These are phyloP conservation scores for Drosophila tropicalis DNA, from an alignment of 1,140 invertebrate species.

Conservation along the genomic window DNA sequence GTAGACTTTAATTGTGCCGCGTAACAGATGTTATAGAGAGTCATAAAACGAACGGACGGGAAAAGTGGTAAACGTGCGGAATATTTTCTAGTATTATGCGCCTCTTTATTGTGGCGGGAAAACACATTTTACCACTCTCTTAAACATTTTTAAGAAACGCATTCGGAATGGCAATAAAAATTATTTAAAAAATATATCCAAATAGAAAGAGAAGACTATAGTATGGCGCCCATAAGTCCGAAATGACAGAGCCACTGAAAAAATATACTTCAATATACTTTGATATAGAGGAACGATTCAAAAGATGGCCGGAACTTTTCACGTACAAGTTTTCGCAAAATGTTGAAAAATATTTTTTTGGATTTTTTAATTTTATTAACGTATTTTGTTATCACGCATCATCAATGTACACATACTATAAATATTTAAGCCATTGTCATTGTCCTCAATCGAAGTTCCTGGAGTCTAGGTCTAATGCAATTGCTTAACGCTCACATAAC, in stretches of 20 bases:
- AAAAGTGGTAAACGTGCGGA: background rate
- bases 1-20: conserved; percentile 6
- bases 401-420: conserved; percentile 13
- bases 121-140: background rate
- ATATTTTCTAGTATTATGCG: background rate
- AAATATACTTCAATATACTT: too few relatives aligned
- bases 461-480: conserved; percentile 41
- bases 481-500: conserved; percentile 76
- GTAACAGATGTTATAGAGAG: background rate
- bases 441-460: background rate
- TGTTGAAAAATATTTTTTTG: too few relatives aligned
- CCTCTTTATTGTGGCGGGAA: background rate
- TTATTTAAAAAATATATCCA: too few relatives aligned
- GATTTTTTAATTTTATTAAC: conserved; percentile 25
- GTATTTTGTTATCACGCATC: conserved; percentile 9
- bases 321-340: too few relatives aligned
- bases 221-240: too few relatives aligned
- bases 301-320: too few relatives aligned
- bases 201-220: too few relatives aligned
- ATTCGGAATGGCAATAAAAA: too few relatives aligned
- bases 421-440: background rate
- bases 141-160: too few relatives aligned
- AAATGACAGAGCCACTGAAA: too few relatives aligned
- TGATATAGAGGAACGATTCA: too few relatives aligned
- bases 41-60: background rate